Conservation (phyloP, 1,140 invertebrate genomes). For the Conus ventricosus region DNA sequence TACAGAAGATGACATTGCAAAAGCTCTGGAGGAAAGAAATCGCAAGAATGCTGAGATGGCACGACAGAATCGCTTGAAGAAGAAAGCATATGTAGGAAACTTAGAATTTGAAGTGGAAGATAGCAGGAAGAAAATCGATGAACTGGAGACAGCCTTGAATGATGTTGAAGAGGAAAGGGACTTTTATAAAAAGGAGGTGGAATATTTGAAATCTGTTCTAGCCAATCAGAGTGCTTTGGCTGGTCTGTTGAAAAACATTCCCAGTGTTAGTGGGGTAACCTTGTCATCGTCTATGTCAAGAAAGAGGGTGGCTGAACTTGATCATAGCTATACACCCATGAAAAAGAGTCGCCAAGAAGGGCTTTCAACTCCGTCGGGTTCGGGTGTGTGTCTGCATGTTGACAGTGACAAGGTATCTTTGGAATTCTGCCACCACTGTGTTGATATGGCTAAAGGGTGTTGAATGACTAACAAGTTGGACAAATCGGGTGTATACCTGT, state of each 20-base stretch:
- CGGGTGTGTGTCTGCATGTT: slow-evolving; percentile 72
- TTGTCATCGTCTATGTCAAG: slow-evolving; percentile 53
- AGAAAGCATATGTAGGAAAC: slow-evolving; percentile 65
- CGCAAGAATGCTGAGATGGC: slow-evolving; percentile 70
- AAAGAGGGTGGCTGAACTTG: slow-evolving; percentile 53
- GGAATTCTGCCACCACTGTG: slow-evolving; percentile 66
- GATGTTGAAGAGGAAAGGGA: slow-evolving; percentile 48
- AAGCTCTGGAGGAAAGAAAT: slow-evolving; percentile 64
- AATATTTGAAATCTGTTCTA: slow-evolving; percentile 67
- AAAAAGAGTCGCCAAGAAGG: slow-evolving; percentile 24
- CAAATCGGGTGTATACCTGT: background rate
- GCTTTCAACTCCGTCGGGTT: slow-evolving; percentile 28
- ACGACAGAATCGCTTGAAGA: slow-evolving; percentile 69
- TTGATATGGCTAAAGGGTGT: slow-evolving; percentile 25
- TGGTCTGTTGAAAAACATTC: slow-evolving; percentile 66
- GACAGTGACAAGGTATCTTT: slow-evolving; percentile 61
- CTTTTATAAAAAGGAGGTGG: slow-evolving; percentile 60
- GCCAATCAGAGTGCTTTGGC: slow-evolving; percentile 69
- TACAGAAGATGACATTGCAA: slow-evolving; percentile 45
- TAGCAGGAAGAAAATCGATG: slow-evolving; percentile 55
- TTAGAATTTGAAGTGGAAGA: slow-evolving; percentile 62
- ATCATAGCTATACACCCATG: slow-evolving; percentile 56
- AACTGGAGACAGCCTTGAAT: slow-evolving; percentile 45
- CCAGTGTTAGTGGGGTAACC: slow-evolving; percentile 60
- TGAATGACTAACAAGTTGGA: background rate